Evolutionary conservation across 1,140 invertebrate genomes (phyloP), one percentile per base, ranked within the genome.

Genomic region (Antheraea pernyi): DNA sequence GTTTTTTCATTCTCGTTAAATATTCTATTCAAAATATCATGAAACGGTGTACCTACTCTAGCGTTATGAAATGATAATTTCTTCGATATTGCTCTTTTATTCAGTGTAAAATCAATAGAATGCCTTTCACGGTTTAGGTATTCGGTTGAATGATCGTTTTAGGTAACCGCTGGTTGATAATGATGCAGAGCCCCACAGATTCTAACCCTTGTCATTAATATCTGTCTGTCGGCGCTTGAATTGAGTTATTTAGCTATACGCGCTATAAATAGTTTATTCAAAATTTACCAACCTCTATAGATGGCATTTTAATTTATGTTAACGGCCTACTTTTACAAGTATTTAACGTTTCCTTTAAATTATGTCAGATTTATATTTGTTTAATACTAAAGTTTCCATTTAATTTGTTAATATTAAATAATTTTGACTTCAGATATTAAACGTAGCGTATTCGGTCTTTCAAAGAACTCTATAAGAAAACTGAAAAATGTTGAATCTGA

Each of bases 181-280:
- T 63, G 61, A 61, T 63, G 61, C 61, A 30, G 3, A 42, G 61
- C 7, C 61, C 61, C 61, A 11, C 61, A 37, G 22, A 37, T 63
- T 63, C 30, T 30, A 37, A 63, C 61, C 61, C 61, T 63, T 37
- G 30, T 36, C 61, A 63, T 63, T 63, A 63, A 63, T 63, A 63
- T 63, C 61, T 63, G 61, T 63, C 61, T 63, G 61, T 36, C 22
- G 19, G 61, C 46, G 46, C 37, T 63, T 63, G 10, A 63, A 63
- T 63, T 63, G 61, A 63, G 61, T 63, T 63, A n/a, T 37, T 42
- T 53, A 13, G 11, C 16, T 53, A n/a, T 53, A 16, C 10, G 46
- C 5, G 46, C 5, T 53, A 53, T 42, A 53, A 16, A 53, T 53
- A 53, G 39, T 42, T 42, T 42, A 42, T 42, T 42, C 39, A 42